These are phyloP conservation scores for Lophura nycthemera DNA, from an alignment of 2,113 vertebrate species.

Conservation along the genomic window DNA sequence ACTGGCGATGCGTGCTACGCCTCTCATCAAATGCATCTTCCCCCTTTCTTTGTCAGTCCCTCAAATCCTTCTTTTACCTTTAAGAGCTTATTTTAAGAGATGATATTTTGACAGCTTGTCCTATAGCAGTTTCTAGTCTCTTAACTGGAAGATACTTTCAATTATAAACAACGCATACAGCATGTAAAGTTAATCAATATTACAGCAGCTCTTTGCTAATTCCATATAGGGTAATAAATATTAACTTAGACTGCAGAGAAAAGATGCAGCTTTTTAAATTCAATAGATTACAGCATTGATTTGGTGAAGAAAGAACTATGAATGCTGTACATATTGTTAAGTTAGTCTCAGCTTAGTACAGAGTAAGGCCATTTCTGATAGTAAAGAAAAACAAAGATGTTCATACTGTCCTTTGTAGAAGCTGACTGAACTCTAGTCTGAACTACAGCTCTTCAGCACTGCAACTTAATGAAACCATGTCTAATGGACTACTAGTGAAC, in stretches of 20 bases:
- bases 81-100: background rate
- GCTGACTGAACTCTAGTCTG: too few relatives aligned
- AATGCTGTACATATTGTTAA: accelerated
- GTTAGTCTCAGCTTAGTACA: background rate
- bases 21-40: background rate
- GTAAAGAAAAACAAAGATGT: background rate
- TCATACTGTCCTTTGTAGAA: background rate
- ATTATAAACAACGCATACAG: accelerated
- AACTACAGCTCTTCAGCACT: background rate
- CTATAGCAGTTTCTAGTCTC: background rate
- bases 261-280: background rate
- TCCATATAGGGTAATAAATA: background rate
- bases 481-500: too few relatives aligned
- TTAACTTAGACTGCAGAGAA: background rate
- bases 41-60: background rate
- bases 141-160: background rate
- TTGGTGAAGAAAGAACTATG: background rate
- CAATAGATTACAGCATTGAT: background rate
- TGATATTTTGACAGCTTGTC: background rate
- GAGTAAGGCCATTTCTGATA: background rate
- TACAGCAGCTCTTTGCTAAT: background rate
- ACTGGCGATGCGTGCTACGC: background rate
- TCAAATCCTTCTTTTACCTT: background rate
- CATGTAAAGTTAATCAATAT: background rate
- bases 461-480: background rate